Conservation (phyloP, 2,797 vertebrate genomes). For the Hozukius guyotensis region DNA sequence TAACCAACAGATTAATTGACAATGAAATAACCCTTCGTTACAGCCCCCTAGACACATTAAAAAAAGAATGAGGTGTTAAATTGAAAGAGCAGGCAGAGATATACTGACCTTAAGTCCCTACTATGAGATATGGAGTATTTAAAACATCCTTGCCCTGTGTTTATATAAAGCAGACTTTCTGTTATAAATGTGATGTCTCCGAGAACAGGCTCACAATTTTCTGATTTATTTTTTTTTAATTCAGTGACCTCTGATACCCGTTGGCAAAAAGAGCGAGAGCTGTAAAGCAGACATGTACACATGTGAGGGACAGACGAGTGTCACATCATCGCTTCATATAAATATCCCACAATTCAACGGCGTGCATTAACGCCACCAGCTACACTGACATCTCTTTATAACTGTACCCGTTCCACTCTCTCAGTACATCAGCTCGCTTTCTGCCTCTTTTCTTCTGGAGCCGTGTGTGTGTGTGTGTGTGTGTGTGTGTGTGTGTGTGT, state of each 20-base stretch:
- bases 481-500: conserved; percentile 16
- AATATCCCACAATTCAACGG: conserved; percentile 48
- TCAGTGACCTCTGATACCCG: background rate
- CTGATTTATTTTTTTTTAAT: background rate
- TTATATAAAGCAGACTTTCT: background rate
- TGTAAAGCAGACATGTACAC: background rate
- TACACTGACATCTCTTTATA: conserved; percentile 37
- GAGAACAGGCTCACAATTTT: background rate
- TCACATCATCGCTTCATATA: conserved; percentile 48
- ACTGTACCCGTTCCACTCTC: conserved; percentile 32
- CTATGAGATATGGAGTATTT: background rate
- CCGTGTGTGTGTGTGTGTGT: background rate
- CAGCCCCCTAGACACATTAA: background rate
- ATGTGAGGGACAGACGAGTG: conserved; percentile 5
- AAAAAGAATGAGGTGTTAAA: background rate
- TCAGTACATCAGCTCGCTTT: conserved; percentile 22
- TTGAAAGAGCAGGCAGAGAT: background rate
- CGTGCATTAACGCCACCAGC: conserved; percentile 37
- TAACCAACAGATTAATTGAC: too few species aligned
- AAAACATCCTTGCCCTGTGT: background rate
- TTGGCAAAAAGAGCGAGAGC: background rate
- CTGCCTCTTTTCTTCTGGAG: conserved; percentile 24
- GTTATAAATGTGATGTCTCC: background rate
- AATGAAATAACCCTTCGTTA: too few species aligned
- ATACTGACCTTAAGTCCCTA: background rate